Evolutionary conservation across 2,113 vertebrate species (phyloP).

Genomic region (Todiramphus saurophagus): DNA sequence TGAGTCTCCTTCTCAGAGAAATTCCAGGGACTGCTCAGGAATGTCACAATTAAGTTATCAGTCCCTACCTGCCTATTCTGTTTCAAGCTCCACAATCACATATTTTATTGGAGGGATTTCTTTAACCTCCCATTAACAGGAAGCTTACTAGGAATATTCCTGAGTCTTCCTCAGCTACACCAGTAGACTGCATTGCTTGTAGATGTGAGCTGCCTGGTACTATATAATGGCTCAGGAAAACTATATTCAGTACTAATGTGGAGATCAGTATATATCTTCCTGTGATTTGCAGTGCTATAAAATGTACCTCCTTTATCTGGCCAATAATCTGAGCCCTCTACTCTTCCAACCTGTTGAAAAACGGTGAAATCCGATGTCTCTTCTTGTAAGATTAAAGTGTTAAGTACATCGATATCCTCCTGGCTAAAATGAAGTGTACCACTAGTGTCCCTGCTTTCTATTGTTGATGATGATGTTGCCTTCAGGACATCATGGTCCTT

Average conservation of each 20-base stretch:
- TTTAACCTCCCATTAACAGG: neutral
- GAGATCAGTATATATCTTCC: neutral
- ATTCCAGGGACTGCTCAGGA: neutral
- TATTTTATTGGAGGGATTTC: neutral
- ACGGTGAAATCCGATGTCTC: neutral
- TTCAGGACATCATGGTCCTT: neutral
- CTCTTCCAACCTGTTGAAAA: neutral
- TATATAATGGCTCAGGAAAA: neutral
- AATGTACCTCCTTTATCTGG: neutral
- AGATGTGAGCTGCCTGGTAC: neutral
- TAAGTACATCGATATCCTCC: neutral
- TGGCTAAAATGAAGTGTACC: neutral
- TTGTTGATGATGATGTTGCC: neutral
- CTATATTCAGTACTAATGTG: rapidly evolving
- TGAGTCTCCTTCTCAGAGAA: neutral
- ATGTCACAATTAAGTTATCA: neutral
- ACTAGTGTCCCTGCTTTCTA: neutral
- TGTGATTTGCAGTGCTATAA: neutral
- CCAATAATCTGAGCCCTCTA: neutral
- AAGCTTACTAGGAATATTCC: neutral
- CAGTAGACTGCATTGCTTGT: neutral
- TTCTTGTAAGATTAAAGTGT: neutral
- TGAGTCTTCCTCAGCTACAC: neutral
- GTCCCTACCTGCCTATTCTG: neutral
- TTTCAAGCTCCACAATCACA: neutral